Percentiles rank a stretch among this genome's conserved stretches.
Evolutionary conservation across 2,113 vertebrate species (phyloP).

Genomic region (Tylochromis polylepis): DNA sequence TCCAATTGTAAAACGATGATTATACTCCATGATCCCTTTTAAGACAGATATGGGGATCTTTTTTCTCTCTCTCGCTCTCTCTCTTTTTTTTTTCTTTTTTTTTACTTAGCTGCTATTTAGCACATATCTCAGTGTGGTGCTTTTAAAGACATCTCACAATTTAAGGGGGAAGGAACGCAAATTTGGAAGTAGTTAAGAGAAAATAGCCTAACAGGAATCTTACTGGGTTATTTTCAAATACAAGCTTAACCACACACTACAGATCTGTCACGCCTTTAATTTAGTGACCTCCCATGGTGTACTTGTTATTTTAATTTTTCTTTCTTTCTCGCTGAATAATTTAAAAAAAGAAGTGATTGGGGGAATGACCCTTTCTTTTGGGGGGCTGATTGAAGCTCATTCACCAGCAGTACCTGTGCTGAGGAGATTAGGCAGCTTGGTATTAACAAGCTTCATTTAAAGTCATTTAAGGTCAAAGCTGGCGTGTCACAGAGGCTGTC

Average conservation of each 20-base stretch:
- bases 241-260: constrained; percentile 22
- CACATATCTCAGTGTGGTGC: constrained; percentile 61
- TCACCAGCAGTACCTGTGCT: constrained; percentile 37
- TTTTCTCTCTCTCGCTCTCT: no score
- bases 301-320: not conserved
- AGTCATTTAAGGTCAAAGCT: constrained; percentile 46
- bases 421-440: constrained; percentile 33
- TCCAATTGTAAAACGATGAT: constrained; percentile 61
- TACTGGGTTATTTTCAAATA: constrained; percentile 32
- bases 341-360: not conserved
- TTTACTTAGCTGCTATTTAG: constrained; percentile 52
- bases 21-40: constrained; percentile 60
- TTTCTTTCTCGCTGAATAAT: not conserved
- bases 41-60: constrained; percentile 63
- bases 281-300: constrained; percentile 41
- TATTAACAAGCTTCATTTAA: constrained; percentile 41
- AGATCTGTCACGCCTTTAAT: constrained; percentile 46
- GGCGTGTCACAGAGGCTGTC: constrained; percentile 19
- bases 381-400: constrained; percentile 36
- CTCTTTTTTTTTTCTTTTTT: constrained; percentile 8
- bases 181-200: constrained; percentile 40
- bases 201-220: constrained; percentile 30
- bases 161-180: constrained; percentile 18
- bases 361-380: constrained; percentile 1
- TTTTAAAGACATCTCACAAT: constrained; percentile 45